Evolutionary conservation across 2,113 vertebrate species (phyloP).

Genomic region (Chloropsis cyanopogon): DNA sequence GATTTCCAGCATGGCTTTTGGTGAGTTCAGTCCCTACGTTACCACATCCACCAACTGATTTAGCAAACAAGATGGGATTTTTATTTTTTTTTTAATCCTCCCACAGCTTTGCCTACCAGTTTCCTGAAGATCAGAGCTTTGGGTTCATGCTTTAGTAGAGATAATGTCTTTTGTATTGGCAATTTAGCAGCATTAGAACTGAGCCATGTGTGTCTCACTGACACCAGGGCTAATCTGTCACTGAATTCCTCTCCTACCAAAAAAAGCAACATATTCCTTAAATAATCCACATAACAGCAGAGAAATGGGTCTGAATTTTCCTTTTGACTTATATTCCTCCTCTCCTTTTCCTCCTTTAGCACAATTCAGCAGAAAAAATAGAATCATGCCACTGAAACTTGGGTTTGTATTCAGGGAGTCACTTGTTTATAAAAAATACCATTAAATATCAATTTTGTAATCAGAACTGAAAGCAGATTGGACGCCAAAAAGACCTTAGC

Average conservation of each 20-base stretch:
- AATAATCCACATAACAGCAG: background rate
- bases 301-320: background rate
- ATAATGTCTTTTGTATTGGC: background rate
- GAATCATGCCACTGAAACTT: background rate
- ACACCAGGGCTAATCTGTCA: background rate
- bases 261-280: background rate
- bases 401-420: background rate
- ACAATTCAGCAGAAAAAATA: background rate
- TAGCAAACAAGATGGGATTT: conserved; percentile 5
- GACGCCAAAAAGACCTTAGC: background rate
- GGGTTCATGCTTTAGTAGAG: background rate
- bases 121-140: conserved; percentile 21
- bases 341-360: background rate
- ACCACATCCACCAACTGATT: conserved; percentile 34
- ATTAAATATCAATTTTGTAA: background rate
- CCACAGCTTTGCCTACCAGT: conserved; percentile 17
- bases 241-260: background rate
- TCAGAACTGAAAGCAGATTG: background rate
- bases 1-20: background rate
- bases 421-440: background rate
- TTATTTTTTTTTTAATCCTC: background rate
- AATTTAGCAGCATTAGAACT: background rate
- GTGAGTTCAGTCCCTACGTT: background rate
- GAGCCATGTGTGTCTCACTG: background rate
- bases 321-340: background rate